Percentiles rank a stretch among this genome's conserved stretches.
These are phyloP conservation scores for Narcine bancroftii DNA, from an alignment of 2,113 vertebrate genomes.

Conservation along the genomic window DNA sequence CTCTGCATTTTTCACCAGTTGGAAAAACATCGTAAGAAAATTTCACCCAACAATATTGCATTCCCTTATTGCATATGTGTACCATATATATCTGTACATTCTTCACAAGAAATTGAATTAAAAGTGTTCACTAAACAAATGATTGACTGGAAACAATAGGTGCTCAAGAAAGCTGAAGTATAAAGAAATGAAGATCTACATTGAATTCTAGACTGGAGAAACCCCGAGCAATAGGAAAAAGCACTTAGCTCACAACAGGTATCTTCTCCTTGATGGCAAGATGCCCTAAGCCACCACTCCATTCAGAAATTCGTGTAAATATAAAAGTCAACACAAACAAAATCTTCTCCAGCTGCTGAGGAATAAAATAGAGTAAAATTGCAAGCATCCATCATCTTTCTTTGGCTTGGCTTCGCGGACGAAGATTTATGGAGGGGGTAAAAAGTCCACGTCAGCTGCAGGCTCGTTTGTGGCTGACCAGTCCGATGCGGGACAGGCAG, in stretches of 20 bases:
- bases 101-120: neutral
- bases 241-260: slow-evolving; percentile 43
- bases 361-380: slow-evolving; percentile 45
- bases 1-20: neutral
- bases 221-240: slow-evolving; percentile 44
- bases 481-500: too few relatives aligned
- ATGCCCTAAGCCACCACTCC: slow-evolving; percentile 39
- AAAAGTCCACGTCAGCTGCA: too few relatives aligned
- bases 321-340: slow-evolving; percentile 50
- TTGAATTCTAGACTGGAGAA: slow-evolving; percentile 30
- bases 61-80: neutral
- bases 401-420: too few relatives aligned
- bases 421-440: too few relatives aligned
- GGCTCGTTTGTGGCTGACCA: too few relatives aligned
- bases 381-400: slow-evolving; percentile 34
- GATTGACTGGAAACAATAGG: neutral
- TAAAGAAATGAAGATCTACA: neutral
- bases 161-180: neutral
- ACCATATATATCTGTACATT: neutral
- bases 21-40: neutral
- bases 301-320: slow-evolving; percentile 47
- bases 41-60: neutral
- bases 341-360: slow-evolving; percentile 46
- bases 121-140: neutral
- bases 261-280: slow-evolving; percentile 40